Conservation (phyloP, 2,113 vertebrate species). For the Enhydra lutris region DNA sequence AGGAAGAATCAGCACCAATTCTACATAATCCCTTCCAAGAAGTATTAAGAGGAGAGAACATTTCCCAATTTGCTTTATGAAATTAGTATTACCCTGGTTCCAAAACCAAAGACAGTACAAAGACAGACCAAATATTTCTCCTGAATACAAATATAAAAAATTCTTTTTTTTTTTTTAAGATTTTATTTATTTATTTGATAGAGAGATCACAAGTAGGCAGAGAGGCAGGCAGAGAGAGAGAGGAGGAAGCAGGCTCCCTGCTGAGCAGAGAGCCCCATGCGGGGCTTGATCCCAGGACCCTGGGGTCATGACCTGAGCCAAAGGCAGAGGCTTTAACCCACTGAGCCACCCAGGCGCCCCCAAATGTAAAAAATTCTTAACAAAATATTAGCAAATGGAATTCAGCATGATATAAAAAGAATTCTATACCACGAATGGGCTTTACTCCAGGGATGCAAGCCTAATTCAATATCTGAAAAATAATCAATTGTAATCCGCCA, state of each 20-base stretch:
- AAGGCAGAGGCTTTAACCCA: too few species aligned
- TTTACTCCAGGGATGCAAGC: not conserved
- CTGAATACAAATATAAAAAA: not conserved
- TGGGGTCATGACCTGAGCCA: too few species aligned
- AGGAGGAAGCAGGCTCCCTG: too few species aligned
- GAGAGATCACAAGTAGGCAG: too few species aligned
- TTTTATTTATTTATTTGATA: too few species aligned
- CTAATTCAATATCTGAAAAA: not conserved
- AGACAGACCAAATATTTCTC: not conserved
- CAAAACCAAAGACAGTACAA: not conserved
- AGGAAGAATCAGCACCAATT: not conserved
- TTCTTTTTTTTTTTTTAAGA: not conserved
- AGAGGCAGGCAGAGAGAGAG: too few species aligned
- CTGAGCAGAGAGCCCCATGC: too few species aligned
- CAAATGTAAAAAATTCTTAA: not conserved
- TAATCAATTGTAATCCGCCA: not conserved
- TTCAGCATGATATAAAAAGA: not conserved
- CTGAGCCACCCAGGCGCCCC: too few species aligned
- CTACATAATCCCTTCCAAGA: not conserved
- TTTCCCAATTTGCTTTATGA: not conserved
- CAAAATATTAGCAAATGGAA: conserved; percentile 1
- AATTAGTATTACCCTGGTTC: not conserved
- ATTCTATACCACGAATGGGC: not conserved
- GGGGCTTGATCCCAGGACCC: too few species aligned
- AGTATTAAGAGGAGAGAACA: not conserved